These are phyloP conservation scores for Microtus californicus DNA, from an alignment of 2,797 vertebrate species.

Conservation along the genomic window DNA sequence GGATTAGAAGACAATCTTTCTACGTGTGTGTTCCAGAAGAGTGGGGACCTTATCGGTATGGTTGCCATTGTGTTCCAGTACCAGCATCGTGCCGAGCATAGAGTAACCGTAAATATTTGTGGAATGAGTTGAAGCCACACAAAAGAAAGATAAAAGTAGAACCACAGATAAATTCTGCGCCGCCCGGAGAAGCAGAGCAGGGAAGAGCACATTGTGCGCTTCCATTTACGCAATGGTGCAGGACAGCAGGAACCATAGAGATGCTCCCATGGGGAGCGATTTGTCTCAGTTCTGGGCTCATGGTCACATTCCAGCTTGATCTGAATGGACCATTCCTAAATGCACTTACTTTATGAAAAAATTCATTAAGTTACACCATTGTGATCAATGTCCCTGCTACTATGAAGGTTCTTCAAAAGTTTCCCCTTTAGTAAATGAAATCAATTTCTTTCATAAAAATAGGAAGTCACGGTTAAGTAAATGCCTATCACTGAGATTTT, in stretches of 20 bases:
- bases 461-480: background rate
- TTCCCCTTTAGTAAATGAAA: constrained; percentile 22
- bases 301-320: background rate
- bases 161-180: background rate
- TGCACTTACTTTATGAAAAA: background rate
- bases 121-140: background rate
- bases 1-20: background rate
- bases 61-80: background rate
- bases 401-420: background rate
- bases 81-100: background rate
- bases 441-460: background rate
- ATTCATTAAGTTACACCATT: background rate
- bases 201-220: background rate
- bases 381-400: background rate
- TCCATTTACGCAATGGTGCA: background rate
- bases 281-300: background rate
- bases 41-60: background rate
- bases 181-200: background rate
- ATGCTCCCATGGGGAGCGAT: background rate
- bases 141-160: constrained; percentile 48
- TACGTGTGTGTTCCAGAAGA: background rate
- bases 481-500: background rate
- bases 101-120: background rate
- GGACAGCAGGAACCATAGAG: background rate
- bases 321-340: background rate